Evolutionary conservation across 1,140 invertebrate genomes (phyloP).

Genomic region (Augochlora pura): DNA sequence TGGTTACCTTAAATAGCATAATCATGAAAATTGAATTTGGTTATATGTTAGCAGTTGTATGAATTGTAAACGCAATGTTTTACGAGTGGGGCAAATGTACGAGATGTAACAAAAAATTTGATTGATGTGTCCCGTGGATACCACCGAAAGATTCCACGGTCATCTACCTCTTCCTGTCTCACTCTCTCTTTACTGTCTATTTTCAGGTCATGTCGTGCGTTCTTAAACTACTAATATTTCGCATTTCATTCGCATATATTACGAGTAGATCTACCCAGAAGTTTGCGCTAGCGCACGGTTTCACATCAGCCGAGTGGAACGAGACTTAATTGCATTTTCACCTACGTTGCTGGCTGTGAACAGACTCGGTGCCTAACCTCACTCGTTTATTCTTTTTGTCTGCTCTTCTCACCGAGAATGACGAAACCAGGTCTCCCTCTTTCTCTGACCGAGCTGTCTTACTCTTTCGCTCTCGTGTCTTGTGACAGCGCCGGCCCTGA

Average conservation of each 20-base stretch:
- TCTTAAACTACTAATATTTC: conserved; percentile 44
- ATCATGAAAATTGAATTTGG: neutral
- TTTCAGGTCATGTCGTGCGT: conserved; percentile 54
- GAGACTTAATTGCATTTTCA: conserved; percentile 62
- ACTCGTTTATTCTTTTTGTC: conserved; percentile 32
- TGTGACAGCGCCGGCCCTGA: conserved; percentile 30
- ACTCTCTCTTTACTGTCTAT: conserved; percentile 46
- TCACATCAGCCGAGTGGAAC: conserved; percentile 59
- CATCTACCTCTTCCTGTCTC: conserved; percentile 49
- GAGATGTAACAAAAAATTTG: neutral
- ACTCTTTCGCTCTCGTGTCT: conserved; percentile 20
- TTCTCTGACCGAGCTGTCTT: neutral
- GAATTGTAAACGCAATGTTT: too few species aligned
- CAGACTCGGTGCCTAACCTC: conserved; percentile 32
- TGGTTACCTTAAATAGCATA: too few species aligned
- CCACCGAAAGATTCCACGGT: conserved; percentile 43
- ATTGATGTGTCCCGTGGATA: neutral
- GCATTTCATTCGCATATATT: conserved; percentile 51
- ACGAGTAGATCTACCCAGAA: neutral
- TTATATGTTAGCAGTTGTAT: too few species aligned
- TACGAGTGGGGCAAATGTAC: neutral
- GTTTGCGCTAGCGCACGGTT: conserved; percentile 28
- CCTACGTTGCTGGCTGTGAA: conserved; percentile 33
- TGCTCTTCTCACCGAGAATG: conserved; percentile 27
- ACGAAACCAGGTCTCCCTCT: conserved; percentile 30